phyloP scores from a whole-genome alignment of 1,140 invertebrate species.

The Laupala kohalensis region DNA sequence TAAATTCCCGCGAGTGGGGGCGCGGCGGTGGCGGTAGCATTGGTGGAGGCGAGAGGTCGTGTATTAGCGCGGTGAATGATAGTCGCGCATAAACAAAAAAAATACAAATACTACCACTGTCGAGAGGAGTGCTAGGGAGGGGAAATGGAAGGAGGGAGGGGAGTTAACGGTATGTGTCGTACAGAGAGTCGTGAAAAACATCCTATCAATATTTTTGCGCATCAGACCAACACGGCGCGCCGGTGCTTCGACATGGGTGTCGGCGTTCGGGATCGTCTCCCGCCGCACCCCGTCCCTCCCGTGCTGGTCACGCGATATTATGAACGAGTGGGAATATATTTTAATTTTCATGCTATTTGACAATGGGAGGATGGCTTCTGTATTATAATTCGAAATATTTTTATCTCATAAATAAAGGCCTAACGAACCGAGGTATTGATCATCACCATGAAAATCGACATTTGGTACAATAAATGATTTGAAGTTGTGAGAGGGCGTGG shows the following conservation, averaged over 20 bases:
- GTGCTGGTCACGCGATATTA: background rate
- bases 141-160: too few species aligned
- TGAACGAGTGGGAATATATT: background rate
- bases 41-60: too few species aligned
- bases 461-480: background rate
- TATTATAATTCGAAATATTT: background rate
- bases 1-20: background rate
- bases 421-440: too few species aligned
- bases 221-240: background rate
- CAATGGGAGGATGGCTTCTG: background rate
- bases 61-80: background rate
- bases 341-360: background rate
- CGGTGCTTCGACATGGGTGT: background rate
- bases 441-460: too few species aligned
- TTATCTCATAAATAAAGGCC: background rate
- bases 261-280: background rate
- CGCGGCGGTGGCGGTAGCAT: too few species aligned
- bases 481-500: too few species aligned
- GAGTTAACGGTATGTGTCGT: background rate
- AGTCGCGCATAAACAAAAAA: background rate
- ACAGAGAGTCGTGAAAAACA: background rate
- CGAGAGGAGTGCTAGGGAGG: too few species aligned
- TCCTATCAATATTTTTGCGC: background rate
- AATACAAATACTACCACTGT: background rate
- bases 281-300: background rate